phyloP scores from a whole-genome alignment of 2,888 invertebrate genomes.

The Sphecodes monilicornis region DNA sequence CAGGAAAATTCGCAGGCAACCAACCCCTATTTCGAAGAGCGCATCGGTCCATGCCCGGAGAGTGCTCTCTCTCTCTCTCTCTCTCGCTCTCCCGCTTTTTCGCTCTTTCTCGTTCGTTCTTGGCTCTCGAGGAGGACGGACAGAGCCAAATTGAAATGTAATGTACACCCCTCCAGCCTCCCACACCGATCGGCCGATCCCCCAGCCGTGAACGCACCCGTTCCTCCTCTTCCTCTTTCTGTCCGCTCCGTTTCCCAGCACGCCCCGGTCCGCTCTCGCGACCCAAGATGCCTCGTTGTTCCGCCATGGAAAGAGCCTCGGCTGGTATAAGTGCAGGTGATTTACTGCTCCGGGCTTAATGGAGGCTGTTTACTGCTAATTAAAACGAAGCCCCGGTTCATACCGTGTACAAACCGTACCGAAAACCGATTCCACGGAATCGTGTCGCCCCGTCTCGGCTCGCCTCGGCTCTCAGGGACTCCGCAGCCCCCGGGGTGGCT shows the following conservation, averaged over 20 bases:
- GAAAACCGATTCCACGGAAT: constrained; percentile 73
- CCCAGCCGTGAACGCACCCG: constrained; percentile 25
- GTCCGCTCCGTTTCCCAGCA: constrained; percentile 22
- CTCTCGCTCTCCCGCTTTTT: constrained; percentile 57
- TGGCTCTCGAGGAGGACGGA: constrained; percentile 69
- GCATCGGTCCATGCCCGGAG: constrained; percentile 69
- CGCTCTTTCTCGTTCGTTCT: constrained; percentile 20
- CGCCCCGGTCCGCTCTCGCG: constrained; percentile 14
- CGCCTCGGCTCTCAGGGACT: not conserved
- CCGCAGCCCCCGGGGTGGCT: not conserved
- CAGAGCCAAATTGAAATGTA: constrained; percentile 82
- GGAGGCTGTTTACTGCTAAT: constrained; percentile 84
- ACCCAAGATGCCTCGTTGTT: constrained; percentile 68
- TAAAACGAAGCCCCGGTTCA: constrained; percentile 82
- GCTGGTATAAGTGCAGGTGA: constrained; percentile 80
- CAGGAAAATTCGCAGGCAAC: constrained; percentile 71
- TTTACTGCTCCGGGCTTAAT: constrained; percentile 82
- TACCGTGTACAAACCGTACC: constrained; percentile 67
- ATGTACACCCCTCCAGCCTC: constrained; percentile 74
- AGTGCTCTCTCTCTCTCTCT: constrained; percentile 68
- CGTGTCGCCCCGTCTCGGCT: constrained; percentile 47
- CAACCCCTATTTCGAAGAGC: constrained; percentile 58
- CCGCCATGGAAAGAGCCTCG: constrained; percentile 56
- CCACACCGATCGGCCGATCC: constrained; percentile 55
- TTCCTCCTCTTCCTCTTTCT: constrained; percentile 23